Conservation (phyloP, 2,113 vertebrate genomes). For the Myiozetetes cayanensis region DNA sequence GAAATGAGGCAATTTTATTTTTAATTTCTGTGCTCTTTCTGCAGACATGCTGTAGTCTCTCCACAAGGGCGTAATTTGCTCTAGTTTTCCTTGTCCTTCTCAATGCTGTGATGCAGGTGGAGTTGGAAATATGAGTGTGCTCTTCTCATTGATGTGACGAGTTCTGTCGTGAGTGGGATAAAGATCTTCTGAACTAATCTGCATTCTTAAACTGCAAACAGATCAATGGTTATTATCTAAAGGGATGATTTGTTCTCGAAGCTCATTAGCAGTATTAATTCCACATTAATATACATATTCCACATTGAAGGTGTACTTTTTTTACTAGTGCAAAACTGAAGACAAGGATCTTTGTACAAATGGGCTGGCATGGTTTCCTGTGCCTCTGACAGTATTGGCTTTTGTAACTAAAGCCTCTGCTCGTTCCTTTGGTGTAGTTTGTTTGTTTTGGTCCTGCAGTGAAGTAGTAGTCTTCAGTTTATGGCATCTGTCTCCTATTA, state of each 20-base stretch:
- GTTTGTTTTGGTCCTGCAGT: background rate
- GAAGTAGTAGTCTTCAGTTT: background rate
- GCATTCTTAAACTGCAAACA: background rate
- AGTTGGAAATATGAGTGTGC: background rate
- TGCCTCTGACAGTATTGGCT: background rate
- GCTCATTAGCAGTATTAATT: constrained; percentile 47
- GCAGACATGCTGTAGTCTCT: background rate
- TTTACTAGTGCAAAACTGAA: background rate
- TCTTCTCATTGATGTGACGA: background rate
- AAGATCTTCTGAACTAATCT: background rate
- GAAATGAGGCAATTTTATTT: background rate
- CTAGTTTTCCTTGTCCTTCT: background rate
- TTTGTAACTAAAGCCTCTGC: background rate
- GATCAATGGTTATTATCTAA: background rate
- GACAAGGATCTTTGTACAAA: background rate
- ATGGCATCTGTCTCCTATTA: background rate
- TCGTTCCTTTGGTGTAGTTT: background rate
- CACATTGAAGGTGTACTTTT: background rate
- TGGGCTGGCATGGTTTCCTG: background rate
- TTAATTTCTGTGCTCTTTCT: background rate
- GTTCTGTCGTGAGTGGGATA: background rate
- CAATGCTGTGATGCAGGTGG: background rate
- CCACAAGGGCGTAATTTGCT: background rate
- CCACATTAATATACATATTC: background rate
- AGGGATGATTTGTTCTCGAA: background rate